Percentiles rank a stretch among this genome's conserved stretches.
Evolutionary conservation across 2,888 invertebrate genomes (phyloP).

Genomic region (Seira ritae): DNA sequence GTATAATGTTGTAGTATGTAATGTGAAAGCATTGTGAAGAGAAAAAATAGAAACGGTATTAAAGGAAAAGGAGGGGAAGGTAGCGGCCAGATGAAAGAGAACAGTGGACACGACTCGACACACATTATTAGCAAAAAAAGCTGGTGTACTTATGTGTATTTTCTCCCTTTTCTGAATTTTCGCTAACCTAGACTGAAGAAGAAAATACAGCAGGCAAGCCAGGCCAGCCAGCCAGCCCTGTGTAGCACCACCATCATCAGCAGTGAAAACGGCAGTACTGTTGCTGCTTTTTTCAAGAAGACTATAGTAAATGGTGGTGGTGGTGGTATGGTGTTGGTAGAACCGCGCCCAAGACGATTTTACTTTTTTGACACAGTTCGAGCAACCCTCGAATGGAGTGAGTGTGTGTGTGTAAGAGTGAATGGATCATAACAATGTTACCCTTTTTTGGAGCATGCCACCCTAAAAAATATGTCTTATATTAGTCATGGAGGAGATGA

Average conservation of each 20-base stretch:
- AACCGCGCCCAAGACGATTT: conserved; percentile 66
- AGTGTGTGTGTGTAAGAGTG: background rate
- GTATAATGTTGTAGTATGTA: background rate
- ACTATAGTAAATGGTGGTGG: conserved; percentile 37
- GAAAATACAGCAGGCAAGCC: conserved; percentile 3
- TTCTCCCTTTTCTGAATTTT: background rate
- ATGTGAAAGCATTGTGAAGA: background rate
- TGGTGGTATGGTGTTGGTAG: conserved; percentile 56
- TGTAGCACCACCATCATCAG: conserved; percentile 25
- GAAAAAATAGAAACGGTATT: conserved; percentile 45
- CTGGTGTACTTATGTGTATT: background rate
- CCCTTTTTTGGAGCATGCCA: no score
- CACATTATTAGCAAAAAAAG: conserved; percentile 51
- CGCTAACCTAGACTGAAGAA: background rate
- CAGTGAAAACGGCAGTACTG: conserved; percentile 53
- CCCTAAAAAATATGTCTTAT: no score
- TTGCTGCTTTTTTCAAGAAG: conserved; percentile 15
- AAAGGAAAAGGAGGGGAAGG: conserved; percentile 64
- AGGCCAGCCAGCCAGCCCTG: background rate
- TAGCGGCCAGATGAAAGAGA: conserved; percentile 66
- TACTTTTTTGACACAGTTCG: conserved; percentile 63
- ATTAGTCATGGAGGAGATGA: no score
- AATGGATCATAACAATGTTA: no score
- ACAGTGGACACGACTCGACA: conserved; percentile 63
- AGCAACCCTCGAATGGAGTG: background rate